These are phyloP conservation scores for Mastomys coucha DNA, from an alignment of 2,113 vertebrate species.

Conservation along the genomic window DNA sequence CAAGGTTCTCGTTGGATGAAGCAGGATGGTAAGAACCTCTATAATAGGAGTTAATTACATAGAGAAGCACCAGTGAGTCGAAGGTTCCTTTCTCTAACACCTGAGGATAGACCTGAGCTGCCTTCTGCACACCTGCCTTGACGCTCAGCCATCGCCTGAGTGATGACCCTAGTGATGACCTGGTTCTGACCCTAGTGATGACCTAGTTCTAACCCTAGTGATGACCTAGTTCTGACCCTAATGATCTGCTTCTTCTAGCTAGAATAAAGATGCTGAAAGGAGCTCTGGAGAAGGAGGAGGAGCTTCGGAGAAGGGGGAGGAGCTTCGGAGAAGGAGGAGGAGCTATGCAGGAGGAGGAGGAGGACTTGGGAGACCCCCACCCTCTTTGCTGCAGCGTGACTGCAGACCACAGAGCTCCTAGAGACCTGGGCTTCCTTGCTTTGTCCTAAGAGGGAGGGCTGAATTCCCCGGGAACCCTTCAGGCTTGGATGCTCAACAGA, in stretches of 20 bases:
- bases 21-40: background rate
- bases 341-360: too few relatives aligned
- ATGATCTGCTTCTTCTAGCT: background rate
- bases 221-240: background rate
- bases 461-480: background rate
- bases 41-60: constrained; percentile 43
- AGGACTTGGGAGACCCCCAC: background rate
- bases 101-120: too few relatives aligned
- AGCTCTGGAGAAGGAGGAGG: background rate
- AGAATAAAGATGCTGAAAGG: background rate
- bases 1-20: background rate
- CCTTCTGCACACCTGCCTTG: rapidly evolving
- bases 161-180: too few relatives aligned
- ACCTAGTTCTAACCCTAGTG: too few relatives aligned
- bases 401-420: background rate
- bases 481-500: background rate
- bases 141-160: background rate
- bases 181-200: too few relatives aligned
- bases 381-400: background rate
- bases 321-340: background rate
- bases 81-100: background rate
- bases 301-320: too few relatives aligned
- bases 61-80: background rate
- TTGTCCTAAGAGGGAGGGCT: background rate
- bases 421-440: background rate